Evolutionary conservation across 2,797 vertebrate genomes (phyloP), one percentile per base, ranked within the genome.

Genomic region (Mormyrops attenuatus): DNA sequence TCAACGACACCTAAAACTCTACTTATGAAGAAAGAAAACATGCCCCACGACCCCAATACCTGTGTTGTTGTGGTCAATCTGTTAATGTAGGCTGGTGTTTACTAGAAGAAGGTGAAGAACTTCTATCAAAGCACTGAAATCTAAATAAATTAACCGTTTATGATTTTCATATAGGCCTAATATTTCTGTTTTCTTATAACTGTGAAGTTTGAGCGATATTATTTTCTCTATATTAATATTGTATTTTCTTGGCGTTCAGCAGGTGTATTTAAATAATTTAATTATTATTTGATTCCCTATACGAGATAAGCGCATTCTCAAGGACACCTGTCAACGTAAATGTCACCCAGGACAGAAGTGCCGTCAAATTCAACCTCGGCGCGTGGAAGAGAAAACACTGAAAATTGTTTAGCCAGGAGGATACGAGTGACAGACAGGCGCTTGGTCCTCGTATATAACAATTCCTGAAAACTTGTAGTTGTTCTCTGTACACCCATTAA

Each of bases 351-450:
- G 49, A 87, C 22, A 82, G 52, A 69, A 73, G 44, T 34, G 89
- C 88, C 87, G 87, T 90, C 88, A 52, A 90, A 87, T 49, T 38
- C 85, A 85, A 87, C 47, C 26, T 88, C 50, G 85, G 49, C 89
- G 49, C 85, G 89, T 89, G 57, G 60, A 69, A 66, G 84, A 88
- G 66, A 88, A 89, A 89, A 30, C 9, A 26, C 82, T 47, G 82
- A 52, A 50, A 22, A 85, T 85, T 26, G 20, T 44, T 44, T 80
- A 44, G 5, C 77, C 34, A n/a, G 41, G 17, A 80, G 41, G 41
- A 80, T 47, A 3, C 7, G 77, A 20, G 20, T 80, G 38, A n/a
- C 77, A 20, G 41, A 3, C 73, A n/a, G 34, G 20, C 41, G 77
- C 41, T 80, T n/a, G 41, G 20, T 80, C 2, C 41, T 80, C 7